Evolutionary conservation across 1,140 invertebrate genomes (phyloP), one percentile per base, ranked within the genome.

Genomic region (Drosophila malerkotliana): DNA sequence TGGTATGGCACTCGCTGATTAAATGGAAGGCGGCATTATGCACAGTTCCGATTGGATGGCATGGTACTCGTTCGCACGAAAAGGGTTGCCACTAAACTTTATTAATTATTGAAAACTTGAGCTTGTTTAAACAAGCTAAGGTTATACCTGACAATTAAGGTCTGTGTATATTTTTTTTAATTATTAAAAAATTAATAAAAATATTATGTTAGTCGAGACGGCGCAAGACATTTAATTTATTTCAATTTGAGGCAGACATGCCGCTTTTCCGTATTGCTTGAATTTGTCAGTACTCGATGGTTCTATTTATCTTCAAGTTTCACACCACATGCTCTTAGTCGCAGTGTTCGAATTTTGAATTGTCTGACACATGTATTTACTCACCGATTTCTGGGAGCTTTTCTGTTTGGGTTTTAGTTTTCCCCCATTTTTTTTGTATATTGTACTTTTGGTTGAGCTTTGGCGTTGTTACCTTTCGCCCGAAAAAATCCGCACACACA

Each of bases 11-110:
- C 66, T 71, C 47, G 66, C 66, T 72, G 75, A 77, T 56, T 56
- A 77, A 77, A 59, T 77, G 66, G 68, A 59, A 77, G 48, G 66
- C 60, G 56, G 66, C 60, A 59, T 68, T 62, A 75, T 76, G 72
- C 77, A 59, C 54, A 52, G 56, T 69, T 69, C 32, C 58, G 56
- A 52, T 71, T 71, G 52, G 21, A 57, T 67, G 63, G 28, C 26
- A 28, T 24, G 28, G 26, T 18, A 51, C 59, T 63, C 63, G 57
- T 44, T 62, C 14, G 39, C 39, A 48, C 63, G 49, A 41, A 32
- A 44, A 44, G 34, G 58, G 26, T 28, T 64, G 15, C 48, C 15
- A 32, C 21, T n/a, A 39, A 48, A n/a, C 44, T 61, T 5, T n/a
- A 15, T 26, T 9, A 30, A 49, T 14, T 21, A 15, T 14, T 32